Evolutionary conservation across 2,888 invertebrate species (phyloP).

Genomic region (Drosophila kokeensis): DNA sequence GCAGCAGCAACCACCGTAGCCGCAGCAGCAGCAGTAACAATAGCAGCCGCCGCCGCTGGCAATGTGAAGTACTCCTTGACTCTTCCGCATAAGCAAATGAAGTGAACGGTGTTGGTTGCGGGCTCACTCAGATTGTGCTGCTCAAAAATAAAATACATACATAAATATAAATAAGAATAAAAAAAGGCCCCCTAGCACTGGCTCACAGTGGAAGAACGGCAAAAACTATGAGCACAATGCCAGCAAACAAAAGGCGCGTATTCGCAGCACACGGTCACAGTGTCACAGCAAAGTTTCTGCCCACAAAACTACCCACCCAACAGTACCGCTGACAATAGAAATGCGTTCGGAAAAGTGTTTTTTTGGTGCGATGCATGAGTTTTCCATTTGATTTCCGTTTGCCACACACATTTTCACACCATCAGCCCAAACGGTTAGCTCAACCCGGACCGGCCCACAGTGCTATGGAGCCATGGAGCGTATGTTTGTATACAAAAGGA

Average conservation of each 20-base stretch:
- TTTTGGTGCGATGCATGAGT: constrained; percentile 71
- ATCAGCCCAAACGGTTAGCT: constrained; percentile 15
- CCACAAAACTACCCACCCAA: constrained; percentile 50
- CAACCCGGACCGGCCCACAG: constrained; percentile 14
- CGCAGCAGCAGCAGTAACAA: constrained; percentile 60
- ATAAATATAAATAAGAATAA: constrained; percentile 34
- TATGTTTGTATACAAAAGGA: constrained; percentile 74
- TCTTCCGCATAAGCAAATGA: constrained; percentile 78
- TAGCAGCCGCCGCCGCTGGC: constrained; percentile 49
- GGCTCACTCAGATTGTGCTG: constrained; percentile 41
- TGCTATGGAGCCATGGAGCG: constrained; percentile 42
- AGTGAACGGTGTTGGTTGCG: constrained; percentile 65
- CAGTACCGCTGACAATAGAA: constrained; percentile 72
- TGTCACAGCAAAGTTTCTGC: constrained; percentile 66
- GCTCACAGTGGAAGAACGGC: constrained; percentile 36
- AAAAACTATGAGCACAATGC: constrained; percentile 64
- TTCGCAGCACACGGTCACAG: constrained; percentile 67
- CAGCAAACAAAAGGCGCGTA: constrained; percentile 73
- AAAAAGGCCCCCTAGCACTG: constrained; percentile 28
- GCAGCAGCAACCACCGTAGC: constrained; percentile 27
- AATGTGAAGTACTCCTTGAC: constrained; percentile 74
- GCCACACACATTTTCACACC: constrained; percentile 57
- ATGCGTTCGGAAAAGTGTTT: constrained; percentile 73
- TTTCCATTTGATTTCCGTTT: constrained; percentile 81
- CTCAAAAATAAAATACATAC: constrained; percentile 60